These are phyloP conservation scores for Heliconius charithonia DNA, from an alignment of 2,888 invertebrate genomes.

Conservation along the genomic window DNA sequence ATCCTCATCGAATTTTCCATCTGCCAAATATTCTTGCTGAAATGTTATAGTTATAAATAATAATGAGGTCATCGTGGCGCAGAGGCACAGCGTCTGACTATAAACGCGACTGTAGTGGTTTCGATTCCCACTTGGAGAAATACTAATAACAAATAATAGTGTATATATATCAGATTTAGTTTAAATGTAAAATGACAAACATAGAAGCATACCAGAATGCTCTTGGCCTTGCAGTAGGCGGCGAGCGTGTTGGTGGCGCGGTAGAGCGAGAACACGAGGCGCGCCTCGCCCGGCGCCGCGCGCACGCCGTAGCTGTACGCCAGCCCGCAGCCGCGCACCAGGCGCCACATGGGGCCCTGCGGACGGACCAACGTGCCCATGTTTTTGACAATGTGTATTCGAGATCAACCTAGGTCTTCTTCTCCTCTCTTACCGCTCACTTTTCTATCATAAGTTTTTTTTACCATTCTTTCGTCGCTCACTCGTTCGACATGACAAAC, in stretches of 20 bases:
- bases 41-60: neutral
- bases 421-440: no score
- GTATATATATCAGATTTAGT: no score
- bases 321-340: slow-evolving; percentile 93
- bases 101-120: neutral
- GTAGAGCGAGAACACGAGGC: slow-evolving; percentile 88
- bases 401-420: no score
- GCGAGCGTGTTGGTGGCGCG: slow-evolving; percentile 90
- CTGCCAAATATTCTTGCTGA: slow-evolving; percentile 85
- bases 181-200: no score
- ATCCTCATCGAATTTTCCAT: slow-evolving; percentile 87
- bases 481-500: no score
- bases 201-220: slow-evolving; percentile 84
- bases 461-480: no score
- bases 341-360: slow-evolving; percentile 94
- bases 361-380: no score
- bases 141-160: no score
- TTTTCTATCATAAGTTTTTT: no score
- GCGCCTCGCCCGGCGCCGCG: slow-evolving; percentile 86
- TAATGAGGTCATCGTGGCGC: neutral
- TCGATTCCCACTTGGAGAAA: neutral
- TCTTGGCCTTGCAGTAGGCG: slow-evolving; percentile 90
- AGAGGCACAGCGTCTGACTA: no score
- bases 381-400: no score
- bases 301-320: slow-evolving; percentile 90